Base-by-base conservation (phyloP, 2,888 invertebrate species). In the Megamerina dolium region DNA sequence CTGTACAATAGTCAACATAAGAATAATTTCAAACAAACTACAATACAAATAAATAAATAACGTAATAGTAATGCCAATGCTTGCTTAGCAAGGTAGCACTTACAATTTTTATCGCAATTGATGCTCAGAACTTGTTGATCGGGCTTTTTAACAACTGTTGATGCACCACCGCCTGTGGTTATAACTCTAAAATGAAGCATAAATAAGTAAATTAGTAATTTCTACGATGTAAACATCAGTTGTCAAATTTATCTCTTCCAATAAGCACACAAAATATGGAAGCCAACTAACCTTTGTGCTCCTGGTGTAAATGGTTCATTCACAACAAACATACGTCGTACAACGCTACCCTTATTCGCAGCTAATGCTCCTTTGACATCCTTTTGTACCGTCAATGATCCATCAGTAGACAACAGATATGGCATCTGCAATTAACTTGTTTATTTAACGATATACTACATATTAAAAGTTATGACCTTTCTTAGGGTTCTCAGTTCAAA, bases 51-150 rank as follows among this genome's bases (percentile, higher is more conserved):
- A 19, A 18, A 17, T 13, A 5, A 35, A 41, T 41, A 41, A 29
- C 35, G 29, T 34, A 31, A 37, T 29, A 26, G 43, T 39, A 16
- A 35, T 21, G n/a, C n/a, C n/a, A n/a, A n/a, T n/a, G 18, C 32
- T 23, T 8, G 32, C 5, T 33, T 12, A 18, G 6, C 8, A 39
- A 42, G 16, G 30, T 23, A n/a, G n/a, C 52, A 67, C 66, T 72
- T 68, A 72, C 72, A 72, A 60, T 72, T 72, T 61, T 72, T 72
- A 63, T 72, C 72, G 56, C 68, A 70, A 61, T 68, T 68, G 55
- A 70, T 64, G 60, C 70, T 72, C 51, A 72, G 61, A 51, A 72
- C 70, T 58, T 68, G 68, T 57, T 70, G 71, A 50, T 72, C 71
- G 55, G 72, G 70, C 52, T 71, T 71, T 58, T 71, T 69, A 48